Evolutionary conservation across 2,113 vertebrate genomes (phyloP).

Genomic region (Sebastes schlegelii): DNA sequence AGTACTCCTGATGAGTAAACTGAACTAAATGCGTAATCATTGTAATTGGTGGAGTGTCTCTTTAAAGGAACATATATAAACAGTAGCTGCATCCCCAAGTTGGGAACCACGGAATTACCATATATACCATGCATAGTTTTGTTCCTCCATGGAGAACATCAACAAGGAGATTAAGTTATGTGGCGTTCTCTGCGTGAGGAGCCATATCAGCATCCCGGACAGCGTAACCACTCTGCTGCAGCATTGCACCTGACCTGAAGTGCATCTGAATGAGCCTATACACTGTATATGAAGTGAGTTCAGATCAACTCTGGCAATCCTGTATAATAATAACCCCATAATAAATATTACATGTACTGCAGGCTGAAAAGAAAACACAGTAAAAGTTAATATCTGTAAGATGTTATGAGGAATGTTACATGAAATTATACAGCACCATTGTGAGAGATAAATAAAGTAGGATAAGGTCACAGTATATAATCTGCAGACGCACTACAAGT

Average conservation of each 20-base stretch:
- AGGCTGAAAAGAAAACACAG: not conserved
- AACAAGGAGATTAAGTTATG: not conserved
- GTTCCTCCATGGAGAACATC: not conserved
- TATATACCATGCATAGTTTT: not conserved
- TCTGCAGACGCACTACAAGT: not conserved
- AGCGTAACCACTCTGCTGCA: constrained; percentile 25
- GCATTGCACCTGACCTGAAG: not conserved
- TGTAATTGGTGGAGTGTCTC: not conserved
- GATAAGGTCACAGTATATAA: constrained; percentile 13
- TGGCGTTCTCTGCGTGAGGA: not conserved
- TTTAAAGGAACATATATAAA: not conserved
- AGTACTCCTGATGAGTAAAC: not conserved
- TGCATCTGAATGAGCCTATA: too few species aligned
- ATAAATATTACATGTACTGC: constrained; percentile 4
- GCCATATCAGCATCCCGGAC: constrained; percentile 27
- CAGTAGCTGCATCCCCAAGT: not conserved
- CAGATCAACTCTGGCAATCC: constrained; percentile 1
- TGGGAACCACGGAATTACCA: not conserved
- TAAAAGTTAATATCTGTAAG: not conserved
- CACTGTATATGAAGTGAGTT: not conserved
- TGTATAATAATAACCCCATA: not conserved
- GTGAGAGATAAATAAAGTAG: constrained; percentile 24
- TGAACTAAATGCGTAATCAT: not conserved
- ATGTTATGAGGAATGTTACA: not conserved
- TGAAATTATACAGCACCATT: not conserved